Conservation (phyloP, 1,140 invertebrate genomes). For the Daktulosphaira vitifoliae region DNA sequence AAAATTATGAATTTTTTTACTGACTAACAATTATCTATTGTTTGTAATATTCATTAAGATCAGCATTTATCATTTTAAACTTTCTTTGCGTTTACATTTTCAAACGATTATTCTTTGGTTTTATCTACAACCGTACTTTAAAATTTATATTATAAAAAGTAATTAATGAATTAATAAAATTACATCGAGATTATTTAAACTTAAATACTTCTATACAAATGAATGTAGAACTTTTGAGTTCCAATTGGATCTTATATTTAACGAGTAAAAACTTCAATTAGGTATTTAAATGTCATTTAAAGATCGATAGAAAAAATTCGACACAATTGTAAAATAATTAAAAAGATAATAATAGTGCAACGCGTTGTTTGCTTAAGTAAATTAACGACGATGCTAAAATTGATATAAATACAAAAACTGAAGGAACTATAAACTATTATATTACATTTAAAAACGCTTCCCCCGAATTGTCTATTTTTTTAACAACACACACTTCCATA, state of each 20-base stretch:
- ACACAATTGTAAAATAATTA: no score
- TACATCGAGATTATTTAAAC: background rate
- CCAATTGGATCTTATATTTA: background rate
- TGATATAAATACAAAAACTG: no score
- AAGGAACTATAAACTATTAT: no score
- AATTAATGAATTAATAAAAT: slow-evolving; percentile 30
- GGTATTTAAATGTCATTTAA: background rate
- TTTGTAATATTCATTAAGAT: background rate
- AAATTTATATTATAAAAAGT: slow-evolving; percentile 16
- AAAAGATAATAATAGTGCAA: no score
- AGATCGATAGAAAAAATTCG: background rate
- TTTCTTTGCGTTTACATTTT: slow-evolving; percentile 12
- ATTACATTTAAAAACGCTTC: no score
- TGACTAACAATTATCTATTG: slow-evolving; percentile 19
- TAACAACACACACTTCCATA: no score
- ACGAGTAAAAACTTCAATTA: background rate
- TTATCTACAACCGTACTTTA: slow-evolving; percentile 27
- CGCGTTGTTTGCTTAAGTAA: no score
- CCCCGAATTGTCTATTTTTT: no score
- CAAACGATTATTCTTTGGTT: slow-evolving; percentile 15
- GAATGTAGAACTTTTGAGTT: background rate
- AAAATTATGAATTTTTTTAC: background rate
- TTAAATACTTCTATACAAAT: slow-evolving; percentile 24
- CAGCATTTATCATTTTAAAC: no score
- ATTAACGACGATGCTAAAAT: no score